Evolutionary conservation across 2,888 invertebrate genomes (phyloP), one percentile per base, ranked within the genome.

Genomic region (Polydesmus complanatus): DNA sequence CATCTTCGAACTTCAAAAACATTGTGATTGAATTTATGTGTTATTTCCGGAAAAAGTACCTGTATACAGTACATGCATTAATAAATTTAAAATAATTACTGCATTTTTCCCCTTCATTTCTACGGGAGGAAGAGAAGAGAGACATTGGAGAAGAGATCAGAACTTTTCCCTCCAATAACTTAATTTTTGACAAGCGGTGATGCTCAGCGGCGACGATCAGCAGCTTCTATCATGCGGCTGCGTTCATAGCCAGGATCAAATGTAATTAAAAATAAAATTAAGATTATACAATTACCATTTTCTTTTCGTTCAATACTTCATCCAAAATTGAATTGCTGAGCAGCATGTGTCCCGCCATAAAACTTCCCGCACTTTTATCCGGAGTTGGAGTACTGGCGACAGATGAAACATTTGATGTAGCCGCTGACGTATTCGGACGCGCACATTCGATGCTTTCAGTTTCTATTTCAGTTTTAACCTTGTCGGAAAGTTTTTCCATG

Each of bases 281-380:
- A 21, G 19, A 51, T 14, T 51, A 19, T 21, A 51, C 11, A 5
- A 22, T 26, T 55, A 63, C 63, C 53, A 61, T 19, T 61, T 63
- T 63, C 51, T 63, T 63, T 27, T 63, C 63, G 22, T 63, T 63
- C 14, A 63, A 47, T 53, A 63, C 61, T 61, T 63, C 63, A 26
- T 63, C 63, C 8, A 63, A 52, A 49, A 63, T 60, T 23, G 53
- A 56, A 27, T 61, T 63, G 25, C 61, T 61, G n/a, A 63, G 27
- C n/a, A 61, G 27, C n/a, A 51, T 37, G 25, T 54, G 53, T 5
- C 58, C 63, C n/a, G 63, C 61, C 19, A 50, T 50, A 23, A 61
- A 23, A 27, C 22, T 63, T 3, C 49, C 61, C 2, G 27, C 51
- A 21, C 19, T 53, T 47, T 37, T 22, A 19, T 8, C 51, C 3